Base-by-base conservation (phyloP, 2,113 vertebrate species). In the Callocephalon fimbriatum region DNA sequence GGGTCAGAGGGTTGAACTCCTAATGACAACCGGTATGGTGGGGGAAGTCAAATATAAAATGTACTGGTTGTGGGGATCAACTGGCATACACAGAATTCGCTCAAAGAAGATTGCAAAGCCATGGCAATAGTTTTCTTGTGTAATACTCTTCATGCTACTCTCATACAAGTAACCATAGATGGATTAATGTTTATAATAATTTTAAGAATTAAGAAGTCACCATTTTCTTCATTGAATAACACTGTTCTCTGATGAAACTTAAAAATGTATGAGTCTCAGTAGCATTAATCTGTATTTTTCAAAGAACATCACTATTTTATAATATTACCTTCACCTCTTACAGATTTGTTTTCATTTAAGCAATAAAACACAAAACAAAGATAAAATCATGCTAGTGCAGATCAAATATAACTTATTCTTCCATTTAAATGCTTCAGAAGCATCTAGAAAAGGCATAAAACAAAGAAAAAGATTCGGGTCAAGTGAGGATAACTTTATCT, bases 401-500 rank as follows among this genome's bases (percentile, higher is more conserved):
- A 85, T 80, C 45, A 88, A 83, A 66, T 77, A 70, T 10, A 82
- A 68, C 38, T 32, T 65, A 8, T 59, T 76, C 61, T 85, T 44
- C 47, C 7, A 82, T 83, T 80, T 81, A 83, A 89, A 90, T 54
- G 29, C 32, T 91, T 88, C 58, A 73, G 42, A 93, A 95, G 50
- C 35, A 86, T 37, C 45, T 31, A 74, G 76, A 53, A 91, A 85
- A 90, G 59, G 29, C 38, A 93, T 11, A 77, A 88, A 91, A 54
- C 44, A 81, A 61, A 76, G 8, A 54, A 72, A 89, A 82, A 45
- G 37, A 2, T 42, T 70, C 47, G 75, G 88, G 91, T 94, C 91
- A 96, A 88, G n/a, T 51, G 14, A 97, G 93, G 92, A 95, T 79
- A 97, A 92, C 54, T 95, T 89, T 58, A 82, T 67, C 42, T 29